Evolutionary conservation across 1,140 invertebrate species (phyloP).

Genomic region (Ruditapes philippinarum): DNA sequence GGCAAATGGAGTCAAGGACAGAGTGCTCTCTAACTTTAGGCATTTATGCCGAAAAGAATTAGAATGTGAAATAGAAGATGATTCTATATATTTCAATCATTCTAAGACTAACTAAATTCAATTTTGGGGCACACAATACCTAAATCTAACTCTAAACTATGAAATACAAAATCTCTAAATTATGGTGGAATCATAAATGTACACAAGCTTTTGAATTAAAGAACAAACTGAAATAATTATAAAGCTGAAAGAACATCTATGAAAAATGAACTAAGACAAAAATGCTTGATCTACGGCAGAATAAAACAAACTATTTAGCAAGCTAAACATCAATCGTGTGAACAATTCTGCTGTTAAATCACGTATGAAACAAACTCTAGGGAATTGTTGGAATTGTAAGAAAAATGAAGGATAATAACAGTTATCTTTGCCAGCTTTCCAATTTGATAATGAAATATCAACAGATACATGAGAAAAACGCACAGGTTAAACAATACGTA

Average conservation of each 20-base stretch:
- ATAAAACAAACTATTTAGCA: background rate
- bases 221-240: background rate
- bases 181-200: background rate
- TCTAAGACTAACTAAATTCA: background rate
- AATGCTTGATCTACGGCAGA: background rate
- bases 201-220: background rate
- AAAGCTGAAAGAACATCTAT: background rate
- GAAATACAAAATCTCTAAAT: background rate
- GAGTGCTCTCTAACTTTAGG: constrained; percentile 6
- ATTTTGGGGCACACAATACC: background rate
- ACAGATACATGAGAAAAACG: background rate
- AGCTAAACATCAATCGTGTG: background rate
- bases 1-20: no score
- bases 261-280: background rate
- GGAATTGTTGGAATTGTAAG: background rate
- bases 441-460: background rate
- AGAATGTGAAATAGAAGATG: no score
- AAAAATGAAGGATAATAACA: background rate
- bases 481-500: background rate
- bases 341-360: background rate
- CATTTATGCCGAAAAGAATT: background rate
- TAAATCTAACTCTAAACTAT: background rate
- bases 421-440: background rate
- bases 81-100: background rate
- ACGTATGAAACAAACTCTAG: background rate